Conservation (phyloP, 1,140 invertebrate genomes). For the Tribolium castaneum region DNA sequence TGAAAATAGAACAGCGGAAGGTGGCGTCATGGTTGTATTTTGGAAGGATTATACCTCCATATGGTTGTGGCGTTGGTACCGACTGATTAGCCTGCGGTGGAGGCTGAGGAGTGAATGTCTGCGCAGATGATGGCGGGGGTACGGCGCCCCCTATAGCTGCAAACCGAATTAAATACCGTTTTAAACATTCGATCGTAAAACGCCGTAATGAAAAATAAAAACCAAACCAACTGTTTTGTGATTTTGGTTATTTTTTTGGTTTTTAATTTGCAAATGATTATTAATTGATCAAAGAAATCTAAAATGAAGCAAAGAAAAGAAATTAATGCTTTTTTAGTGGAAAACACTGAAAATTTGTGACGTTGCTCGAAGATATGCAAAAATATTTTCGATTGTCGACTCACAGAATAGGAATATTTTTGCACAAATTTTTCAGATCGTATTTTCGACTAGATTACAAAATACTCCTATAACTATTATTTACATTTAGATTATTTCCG, state of each 20-base stretch:
- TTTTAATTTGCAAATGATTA: constrained; percentile 31
- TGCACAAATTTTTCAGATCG: constrained; percentile 27
- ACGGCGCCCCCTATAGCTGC: constrained; percentile 60
- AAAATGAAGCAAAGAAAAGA: constrained; percentile 44
- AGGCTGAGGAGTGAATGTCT: constrained; percentile 60
- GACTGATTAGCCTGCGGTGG: constrained; percentile 61
- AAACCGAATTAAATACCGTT: constrained; percentile 47
- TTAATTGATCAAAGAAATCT: constrained; percentile 36
- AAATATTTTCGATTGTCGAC: constrained; percentile 1
- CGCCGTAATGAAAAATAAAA: constrained; percentile 25
- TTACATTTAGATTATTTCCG: constrained; percentile 26
- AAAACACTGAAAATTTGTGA: constrained; percentile 42
- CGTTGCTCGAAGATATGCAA: constrained; percentile 19
- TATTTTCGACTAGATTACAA: constrained; percentile 30
- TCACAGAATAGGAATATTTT: constrained; percentile 1
- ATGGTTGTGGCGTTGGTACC: constrained; percentile 61
- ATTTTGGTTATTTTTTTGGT: constrained; percentile 26
- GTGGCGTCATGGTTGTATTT: not conserved
- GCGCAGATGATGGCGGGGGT: constrained; percentile 58
- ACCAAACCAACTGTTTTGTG: constrained; percentile 32
- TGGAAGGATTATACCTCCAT: constrained; percentile 59
- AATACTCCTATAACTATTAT: constrained; percentile 35
- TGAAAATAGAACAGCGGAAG: constrained; percentile 37
- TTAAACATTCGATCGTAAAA: constrained; percentile 37
- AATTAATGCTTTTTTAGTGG: constrained; percentile 24